Base-by-base conservation (phyloP, 2,888 invertebrate genomes). In the Neoascia interrupta region DNA sequence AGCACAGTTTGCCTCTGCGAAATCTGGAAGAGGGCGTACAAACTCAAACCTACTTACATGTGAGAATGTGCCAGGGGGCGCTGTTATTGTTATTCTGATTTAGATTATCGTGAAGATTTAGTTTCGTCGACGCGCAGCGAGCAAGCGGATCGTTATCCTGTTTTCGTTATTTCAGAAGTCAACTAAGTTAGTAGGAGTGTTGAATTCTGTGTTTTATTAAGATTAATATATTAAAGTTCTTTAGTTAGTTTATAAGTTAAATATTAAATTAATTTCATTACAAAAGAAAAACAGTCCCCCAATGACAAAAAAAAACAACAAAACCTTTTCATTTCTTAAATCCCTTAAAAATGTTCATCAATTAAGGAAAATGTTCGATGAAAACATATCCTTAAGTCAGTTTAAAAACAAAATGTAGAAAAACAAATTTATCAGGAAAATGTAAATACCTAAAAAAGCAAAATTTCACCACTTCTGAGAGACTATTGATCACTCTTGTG, bases 21-120 rank as follows among this genome's bases (percentile, higher is more conserved):
- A 89, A 96, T 98, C 84, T 98, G 97, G 98, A 97, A 97, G 89
- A 91, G 95, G 82, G 96, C 97, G 5, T 98, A 97, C 88, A 97
- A 97, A 90, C 94, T 95, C 86, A 96, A 96, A 85, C 95, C 95
- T 1, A 93, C 94, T 85, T 94, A 94, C 85, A 95, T 95, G 94
- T 95, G 94, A 89, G 88, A 88, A 83, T 85, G 85, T 83, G 87
- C 87, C 82, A 87, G 88, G 83, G 87, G 86, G 87, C 87, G 87
- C 87, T 79, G 73, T 79, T 73, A 68, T 66, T 79, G 79, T 79
- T 79, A 79, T 6, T 79, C 79, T 79, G 61, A 79, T 73, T 79
- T 79, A 73, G 72, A 66, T 64, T 72, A 66, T 64, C 72, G 60
- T 60, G 76, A 72, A 53, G 79, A 79, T 53, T 56, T 56, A 36